phyloP scores from a whole-genome alignment of 2,797 vertebrate genomes.

The Balearica regulorum region DNA sequence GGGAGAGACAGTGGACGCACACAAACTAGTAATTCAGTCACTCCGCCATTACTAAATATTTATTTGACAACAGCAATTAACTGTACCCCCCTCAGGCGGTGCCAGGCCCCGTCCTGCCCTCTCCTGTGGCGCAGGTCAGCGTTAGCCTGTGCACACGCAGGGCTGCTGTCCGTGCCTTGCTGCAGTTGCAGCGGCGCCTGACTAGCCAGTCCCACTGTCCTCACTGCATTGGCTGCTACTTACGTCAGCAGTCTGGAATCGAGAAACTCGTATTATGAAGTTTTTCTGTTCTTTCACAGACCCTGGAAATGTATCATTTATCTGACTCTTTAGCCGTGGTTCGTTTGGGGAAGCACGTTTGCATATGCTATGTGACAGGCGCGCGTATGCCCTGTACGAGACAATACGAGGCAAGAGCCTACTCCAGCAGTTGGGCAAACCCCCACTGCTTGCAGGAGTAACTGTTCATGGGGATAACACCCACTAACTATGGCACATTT shows the following conservation, averaged over 20 bases:
- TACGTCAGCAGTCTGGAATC: conserved; percentile 29
- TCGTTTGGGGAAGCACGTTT: not conserved
- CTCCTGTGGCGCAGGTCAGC: not conserved
- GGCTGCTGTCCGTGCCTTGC: not conserved
- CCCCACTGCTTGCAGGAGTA: not conserved
- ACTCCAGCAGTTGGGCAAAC: not conserved
- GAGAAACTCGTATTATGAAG: not conserved
- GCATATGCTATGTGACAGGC: not conserved
- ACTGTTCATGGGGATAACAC: not conserved
- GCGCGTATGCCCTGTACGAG: accelerated
- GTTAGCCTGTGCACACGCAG: accelerated
- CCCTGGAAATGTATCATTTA: not conserved
- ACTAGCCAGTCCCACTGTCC: not conserved
- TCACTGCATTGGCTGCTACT: conserved; percentile 23
- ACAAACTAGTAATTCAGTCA: not conserved
- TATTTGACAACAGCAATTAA: not conserved
- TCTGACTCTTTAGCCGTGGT: not conserved
- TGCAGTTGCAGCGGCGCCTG: not conserved
- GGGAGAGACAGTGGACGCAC: not conserved
- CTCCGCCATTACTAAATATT: not conserved
- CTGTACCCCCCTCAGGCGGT: not conserved
- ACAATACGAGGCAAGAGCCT: not conserved
- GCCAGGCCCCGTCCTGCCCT: not conserved
- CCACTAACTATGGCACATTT: not conserved
- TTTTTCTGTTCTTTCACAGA: not conserved